Percentiles rank a stretch among this genome's conserved stretches.
phyloP scores from a whole-genome alignment of 2,797 vertebrate species.

The Rhabdomys pumilio region DNA sequence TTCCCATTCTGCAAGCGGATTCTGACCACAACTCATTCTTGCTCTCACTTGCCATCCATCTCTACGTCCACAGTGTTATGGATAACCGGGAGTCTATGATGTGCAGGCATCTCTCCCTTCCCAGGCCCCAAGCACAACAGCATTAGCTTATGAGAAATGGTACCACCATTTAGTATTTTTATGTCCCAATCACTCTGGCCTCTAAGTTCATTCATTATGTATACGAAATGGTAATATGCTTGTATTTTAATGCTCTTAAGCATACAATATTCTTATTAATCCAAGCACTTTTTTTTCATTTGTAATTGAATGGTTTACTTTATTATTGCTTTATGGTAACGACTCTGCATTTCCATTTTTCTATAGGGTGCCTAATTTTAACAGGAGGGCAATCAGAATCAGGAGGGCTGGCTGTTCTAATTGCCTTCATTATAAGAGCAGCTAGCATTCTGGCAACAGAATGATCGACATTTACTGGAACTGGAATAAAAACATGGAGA shows the following conservation, averaged over 20 bases:
- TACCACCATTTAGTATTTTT: slow-evolving; percentile 74
- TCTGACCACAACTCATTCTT: not conserved
- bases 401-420: slow-evolving; percentile 81
- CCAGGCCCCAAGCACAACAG: not conserved
- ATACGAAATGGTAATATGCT: slow-evolving; percentile 87
- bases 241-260: slow-evolving; percentile 87
- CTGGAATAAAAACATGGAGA: not conserved
- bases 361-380: slow-evolving; percentile 88
- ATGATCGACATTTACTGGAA: slow-evolving; percentile 43
- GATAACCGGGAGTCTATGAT: not conserved
- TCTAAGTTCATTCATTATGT: slow-evolving; percentile 86
- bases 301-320: slow-evolving; percentile 88
- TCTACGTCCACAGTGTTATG: not conserved
- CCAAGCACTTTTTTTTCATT: slow-evolving; percentile 83
- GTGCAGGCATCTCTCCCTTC: not conserved
- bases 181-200: slow-evolving; percentile 81
- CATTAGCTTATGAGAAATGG: slow-evolving; percentile 51
- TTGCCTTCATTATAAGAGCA: slow-evolving; percentile 79
- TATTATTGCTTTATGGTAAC: slow-evolving; percentile 88
- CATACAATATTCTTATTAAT: slow-evolving; percentile 89
- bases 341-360: slow-evolving; percentile 85
- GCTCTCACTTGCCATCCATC: not conserved
- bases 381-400: slow-evolving; percentile 85
- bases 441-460: slow-evolving; percentile 44
- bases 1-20: not conserved